Conservation (phyloP, 2,797 vertebrate species). For the Synanceia verrucosa region DNA sequence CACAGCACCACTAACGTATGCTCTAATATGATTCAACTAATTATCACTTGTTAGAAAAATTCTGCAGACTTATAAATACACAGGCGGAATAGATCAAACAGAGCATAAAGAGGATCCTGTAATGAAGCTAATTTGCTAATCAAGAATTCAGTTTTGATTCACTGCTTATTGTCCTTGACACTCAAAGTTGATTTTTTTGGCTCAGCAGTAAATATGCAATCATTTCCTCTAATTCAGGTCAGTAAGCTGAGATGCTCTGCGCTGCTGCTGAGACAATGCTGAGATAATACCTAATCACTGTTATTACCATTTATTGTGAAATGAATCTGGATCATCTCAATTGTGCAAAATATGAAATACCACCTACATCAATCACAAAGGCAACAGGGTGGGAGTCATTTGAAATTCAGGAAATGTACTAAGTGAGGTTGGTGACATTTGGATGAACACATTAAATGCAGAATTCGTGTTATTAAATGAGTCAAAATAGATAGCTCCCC, state of each 20-base stretch:
- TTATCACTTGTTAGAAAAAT: slow-evolving; percentile 62
- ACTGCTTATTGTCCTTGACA: slow-evolving; percentile 54
- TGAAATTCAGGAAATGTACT: not conserved
- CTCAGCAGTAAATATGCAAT: slow-evolving; percentile 55
- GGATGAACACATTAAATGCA: not conserved
- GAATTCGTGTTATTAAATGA: not conserved
- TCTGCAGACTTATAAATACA: slow-evolving; percentile 59
- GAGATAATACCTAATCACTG: slow-evolving; percentile 36
- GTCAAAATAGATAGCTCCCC: not conserved
- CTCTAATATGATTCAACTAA: slow-evolving; percentile 66
- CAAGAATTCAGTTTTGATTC: slow-evolving; percentile 47
- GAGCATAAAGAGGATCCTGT: slow-evolving; percentile 47
- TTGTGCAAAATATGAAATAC: slow-evolving; percentile 14
- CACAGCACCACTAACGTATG: slow-evolving; percentile 28
- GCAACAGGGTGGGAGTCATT: slow-evolving; percentile 5
- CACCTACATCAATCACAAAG: slow-evolving; percentile 12
- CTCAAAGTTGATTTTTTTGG: slow-evolving; percentile 37
- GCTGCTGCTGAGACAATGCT: not conserved
- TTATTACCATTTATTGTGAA: slow-evolving; percentile 34
- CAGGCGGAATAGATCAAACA: slow-evolving; percentile 69
- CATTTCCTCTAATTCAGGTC: slow-evolving; percentile 62
- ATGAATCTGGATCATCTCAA: slow-evolving; percentile 11
- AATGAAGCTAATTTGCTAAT: slow-evolving; percentile 69
- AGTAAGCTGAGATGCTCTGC: slow-evolving; percentile 53
- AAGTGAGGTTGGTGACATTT: slow-evolving; percentile 24